phyloP scores from a whole-genome alignment of 2,888 invertebrate species.

The Myopa tessellatipennis region DNA sequence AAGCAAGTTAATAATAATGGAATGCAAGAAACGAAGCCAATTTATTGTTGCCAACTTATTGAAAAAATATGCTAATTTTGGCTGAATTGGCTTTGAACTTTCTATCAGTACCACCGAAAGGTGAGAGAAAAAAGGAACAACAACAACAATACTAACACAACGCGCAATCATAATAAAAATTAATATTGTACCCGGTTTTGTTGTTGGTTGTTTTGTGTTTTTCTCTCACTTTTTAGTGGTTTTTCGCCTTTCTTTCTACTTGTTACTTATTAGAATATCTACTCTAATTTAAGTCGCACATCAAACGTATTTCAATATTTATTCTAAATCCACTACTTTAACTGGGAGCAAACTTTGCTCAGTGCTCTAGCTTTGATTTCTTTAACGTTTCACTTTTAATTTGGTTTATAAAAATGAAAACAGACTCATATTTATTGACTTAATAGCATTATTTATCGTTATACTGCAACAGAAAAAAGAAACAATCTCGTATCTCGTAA shows the following conservation, averaged over 20 bases:
- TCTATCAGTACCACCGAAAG: background rate
- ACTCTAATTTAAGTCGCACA: slow-evolving; percentile 11
- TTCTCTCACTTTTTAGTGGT: background rate
- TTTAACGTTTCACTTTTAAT: background rate
- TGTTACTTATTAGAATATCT: slow-evolving; percentile 36
- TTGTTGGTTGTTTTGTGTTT: background rate
- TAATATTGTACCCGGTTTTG: too few relatives aligned
- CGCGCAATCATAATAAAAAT: too few relatives aligned
- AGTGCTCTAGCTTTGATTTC: background rate
- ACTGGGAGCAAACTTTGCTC: background rate
- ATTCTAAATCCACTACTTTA: slow-evolving; percentile 12
- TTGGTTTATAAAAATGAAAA: too few relatives aligned
- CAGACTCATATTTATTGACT: too few relatives aligned
- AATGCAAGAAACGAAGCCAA: background rate
- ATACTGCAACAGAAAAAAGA: too few relatives aligned
- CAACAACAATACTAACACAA: background rate
- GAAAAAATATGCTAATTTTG: slow-evolving; percentile 24
- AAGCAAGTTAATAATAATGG: background rate
- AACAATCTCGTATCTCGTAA: too few relatives aligned
- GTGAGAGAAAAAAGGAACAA: slow-evolving; percentile 24
- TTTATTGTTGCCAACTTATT: slow-evolving; percentile 4
- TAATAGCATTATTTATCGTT: too few relatives aligned
- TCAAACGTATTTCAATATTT: background rate
- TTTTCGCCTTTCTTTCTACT: slow-evolving; percentile 3
- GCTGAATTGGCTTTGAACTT: background rate